Base-by-base conservation (phyloP, 2,888 invertebrate genomes). In the Operophtera brumata region DNA sequence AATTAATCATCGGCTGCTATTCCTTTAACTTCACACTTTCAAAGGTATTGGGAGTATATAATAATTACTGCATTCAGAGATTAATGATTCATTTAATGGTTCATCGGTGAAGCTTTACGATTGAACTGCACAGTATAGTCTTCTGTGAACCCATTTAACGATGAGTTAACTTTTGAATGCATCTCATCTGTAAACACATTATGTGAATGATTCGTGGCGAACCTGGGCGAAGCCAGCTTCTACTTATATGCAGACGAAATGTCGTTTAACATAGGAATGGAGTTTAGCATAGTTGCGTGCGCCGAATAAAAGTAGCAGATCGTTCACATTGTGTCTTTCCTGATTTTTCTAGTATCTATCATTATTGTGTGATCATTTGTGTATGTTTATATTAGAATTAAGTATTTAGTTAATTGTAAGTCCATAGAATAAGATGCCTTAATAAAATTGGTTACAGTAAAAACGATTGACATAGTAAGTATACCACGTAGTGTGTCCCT, bases 391-490 rank as follows among this genome's bases (percentile, higher is more conserved):
- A 10, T 41, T 53, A 47, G 30, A 47, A 26, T 20, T 47, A 47
- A 43, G 36, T 36, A 43, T 26, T 14, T 46, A 26, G 36, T 36
- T 14, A n/a, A 37, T 39, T 36, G 20, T 45, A 40, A 34, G 34
- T 25, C 36, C 11, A 2, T 26, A 35, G n/a, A 39, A 9, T 50
- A 25, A 36, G 36, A n/a, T 37, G 28, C 10, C 35, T 3, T 43
- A 11, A 43, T 30, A 36, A 30, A 26, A 42, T 52, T 52, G 41
- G 46, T 52, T 52, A 36, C 52, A 52, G 52, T 53, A 13, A 30
- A 34, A 32, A 42, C 20, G 25, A 53, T 47, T 47, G 47, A 20
- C 42, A 32, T 20, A 47, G 52, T 53, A 37, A 53, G 52, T 50
- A 39, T 42, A 35, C 2, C 7, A 32, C 13, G 41, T 39, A 13